Base-by-base conservation (phyloP, 2,113 vertebrate species). In the Cyphomyrus discorhynchus region DNA sequence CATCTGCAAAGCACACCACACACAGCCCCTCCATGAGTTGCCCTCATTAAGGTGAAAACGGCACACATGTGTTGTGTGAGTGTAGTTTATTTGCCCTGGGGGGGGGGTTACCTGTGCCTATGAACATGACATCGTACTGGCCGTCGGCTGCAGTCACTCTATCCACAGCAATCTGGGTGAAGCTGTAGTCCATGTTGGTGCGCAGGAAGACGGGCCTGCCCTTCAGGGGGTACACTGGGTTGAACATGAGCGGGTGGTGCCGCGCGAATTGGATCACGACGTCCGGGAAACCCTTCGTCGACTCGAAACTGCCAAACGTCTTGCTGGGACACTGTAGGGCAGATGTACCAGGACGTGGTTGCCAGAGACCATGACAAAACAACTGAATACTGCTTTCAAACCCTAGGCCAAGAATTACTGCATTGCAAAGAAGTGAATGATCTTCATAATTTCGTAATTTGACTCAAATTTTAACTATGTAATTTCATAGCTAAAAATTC, bases 161-260 rank as follows among this genome's bases (percentile, higher is more conserved):
- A 94, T 99, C 98, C 49, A 97, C 98, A 0, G 95, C 94, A 0
- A 99, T 95, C 93, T 96, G 97, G 1, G 97, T 99, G 95, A 99
- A 99, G 92, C 96, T 98, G 95, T 98, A 97, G 42, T 96, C 97
- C 10, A 97, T 93, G 0, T 96, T 92, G 0, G 96, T 97, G 91
- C 97, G 96, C 87, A 99, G 93, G 74, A 99, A 98, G 89, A 99
- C 82, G 0, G 98, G 98, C 1, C 94, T 96, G 10, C 97, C 96
- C 50, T 95, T 96, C 0, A 98, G 92, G 0, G 98, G 98, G 92
- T 98, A 94, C 52, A 99, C 96, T 0, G 98, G 96, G 92, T 97
- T 98, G 90, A 97, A 98, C 98, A 99, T 99, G 89, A 99, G 95
- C 0, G 98, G 98, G 93, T 99, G 98, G 93, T 98, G 98, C n/a